Percentiles rank a stretch among this genome's conserved stretches.
These are phyloP conservation scores for Incurvaria masculella DNA, from an alignment of 2,888 invertebrate genomes.

Conservation along the genomic window DNA sequence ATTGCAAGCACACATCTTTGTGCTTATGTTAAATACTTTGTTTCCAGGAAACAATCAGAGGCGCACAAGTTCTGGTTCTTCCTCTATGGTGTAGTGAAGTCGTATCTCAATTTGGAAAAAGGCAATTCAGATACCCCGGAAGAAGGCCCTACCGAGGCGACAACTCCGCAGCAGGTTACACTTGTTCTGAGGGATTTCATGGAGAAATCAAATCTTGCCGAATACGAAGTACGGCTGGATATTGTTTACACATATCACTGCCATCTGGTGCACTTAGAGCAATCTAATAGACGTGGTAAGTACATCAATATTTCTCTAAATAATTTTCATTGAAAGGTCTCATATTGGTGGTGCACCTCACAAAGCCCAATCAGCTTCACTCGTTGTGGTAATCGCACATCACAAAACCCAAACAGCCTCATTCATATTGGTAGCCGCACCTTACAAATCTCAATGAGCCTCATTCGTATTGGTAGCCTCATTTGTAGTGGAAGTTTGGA, in stretches of 20 bases:
- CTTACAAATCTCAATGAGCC: too few relatives aligned
- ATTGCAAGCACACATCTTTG: too few relatives aligned
- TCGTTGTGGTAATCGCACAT: too few relatives aligned
- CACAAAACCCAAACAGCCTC: too few relatives aligned
- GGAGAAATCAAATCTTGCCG: constrained; percentile 78
- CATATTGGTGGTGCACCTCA: too few relatives aligned
- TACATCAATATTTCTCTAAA: too few relatives aligned
- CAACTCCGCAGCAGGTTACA: constrained; percentile 29
- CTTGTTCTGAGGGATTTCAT: constrained; percentile 75
- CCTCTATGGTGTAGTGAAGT: constrained; percentile 68
- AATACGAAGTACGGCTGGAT: constrained; percentile 75
- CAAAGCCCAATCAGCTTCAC: too few relatives aligned
- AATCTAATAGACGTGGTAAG: constrained; percentile 39
- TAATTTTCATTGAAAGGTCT: too few relatives aligned
- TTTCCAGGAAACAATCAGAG: constrained; percentile 58
- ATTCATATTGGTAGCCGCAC: too few relatives aligned
- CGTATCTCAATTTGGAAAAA: constrained; percentile 46
- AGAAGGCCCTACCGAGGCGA: constrained; percentile 12
- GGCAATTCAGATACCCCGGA: constrained; percentile 16
- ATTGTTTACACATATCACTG: constrained; percentile 80
- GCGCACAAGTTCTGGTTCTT: constrained; percentile 91
- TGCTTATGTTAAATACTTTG: neutral
- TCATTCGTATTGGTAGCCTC: too few relatives aligned
- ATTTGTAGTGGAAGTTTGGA: too few relatives aligned
- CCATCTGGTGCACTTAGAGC: constrained; percentile 64